Conservation (phyloP, 2,888 invertebrate genomes). For the Chorisops tibialis region DNA sequence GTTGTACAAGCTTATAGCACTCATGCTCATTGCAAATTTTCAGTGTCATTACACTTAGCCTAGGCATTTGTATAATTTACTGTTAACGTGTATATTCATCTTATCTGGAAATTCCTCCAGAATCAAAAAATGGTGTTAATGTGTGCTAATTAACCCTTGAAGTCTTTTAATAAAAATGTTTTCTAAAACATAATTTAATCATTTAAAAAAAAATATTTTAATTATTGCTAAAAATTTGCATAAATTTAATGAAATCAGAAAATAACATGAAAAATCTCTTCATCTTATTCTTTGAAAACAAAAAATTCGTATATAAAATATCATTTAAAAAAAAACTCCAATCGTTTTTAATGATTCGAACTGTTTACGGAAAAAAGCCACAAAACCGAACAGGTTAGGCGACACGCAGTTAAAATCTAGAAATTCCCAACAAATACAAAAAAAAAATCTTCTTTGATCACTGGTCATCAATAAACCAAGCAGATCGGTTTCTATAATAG, state of each 20-base stretch:
- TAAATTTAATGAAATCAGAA: conserved; percentile 18
- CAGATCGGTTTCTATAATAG: conserved; percentile 23
- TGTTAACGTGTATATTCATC: too few relatives aligned
- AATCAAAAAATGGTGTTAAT: conserved; percentile 15
- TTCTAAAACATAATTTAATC: conserved; percentile 1
- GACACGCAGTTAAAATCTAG: conserved; percentile 22
- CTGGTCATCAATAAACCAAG: conserved; percentile 21
- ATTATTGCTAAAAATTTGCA: conserved; percentile 23
- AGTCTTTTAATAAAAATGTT: conserved; percentile 2
- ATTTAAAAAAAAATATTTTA: conserved; percentile 19
- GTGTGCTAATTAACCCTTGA: conserved; percentile 19
- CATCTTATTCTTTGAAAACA: background rate
- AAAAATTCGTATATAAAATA: conserved; percentile 18
- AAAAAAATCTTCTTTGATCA: conserved; percentile 12
- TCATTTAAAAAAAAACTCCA: conserved; percentile 7
- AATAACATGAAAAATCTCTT: too few relatives aligned
- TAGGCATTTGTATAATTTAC: too few relatives aligned
- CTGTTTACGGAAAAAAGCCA: conserved; percentile 11
- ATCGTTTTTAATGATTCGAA: conserved; percentile 13
- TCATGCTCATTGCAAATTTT: too few relatives aligned
- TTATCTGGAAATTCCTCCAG: too few relatives aligned
- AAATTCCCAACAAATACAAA: conserved; percentile 23
- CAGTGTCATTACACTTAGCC: too few relatives aligned
- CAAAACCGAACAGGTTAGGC: conserved; percentile 24
- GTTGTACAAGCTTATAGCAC: too few relatives aligned